Percentiles rank a stretch among this genome's conserved stretches.
These are phyloP conservation scores for Semnornis frantzii DNA, from an alignment of 2,113 vertebrate genomes.

Conservation along the genomic window DNA sequence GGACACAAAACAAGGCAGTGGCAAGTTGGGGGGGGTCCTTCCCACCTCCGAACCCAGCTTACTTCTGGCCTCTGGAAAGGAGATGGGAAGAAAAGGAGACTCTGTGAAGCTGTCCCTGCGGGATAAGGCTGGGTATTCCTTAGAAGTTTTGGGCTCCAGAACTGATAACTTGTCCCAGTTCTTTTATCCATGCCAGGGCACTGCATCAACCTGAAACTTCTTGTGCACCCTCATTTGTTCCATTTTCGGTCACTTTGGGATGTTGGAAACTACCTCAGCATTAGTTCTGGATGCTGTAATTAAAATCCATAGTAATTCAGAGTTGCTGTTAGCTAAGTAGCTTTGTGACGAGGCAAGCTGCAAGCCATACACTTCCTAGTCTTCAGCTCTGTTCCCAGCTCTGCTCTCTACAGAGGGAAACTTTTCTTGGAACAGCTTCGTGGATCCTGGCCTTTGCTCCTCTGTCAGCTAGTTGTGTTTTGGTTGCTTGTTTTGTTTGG, in stretches of 20 bases:
- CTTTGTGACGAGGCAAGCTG: not conserved
- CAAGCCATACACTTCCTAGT: not conserved
- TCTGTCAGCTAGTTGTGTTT: not conserved
- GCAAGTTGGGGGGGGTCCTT: not conserved
- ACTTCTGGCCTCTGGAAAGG: no score
- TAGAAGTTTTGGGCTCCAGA: not conserved
- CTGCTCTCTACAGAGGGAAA: not conserved
- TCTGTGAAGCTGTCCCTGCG: not conserved
- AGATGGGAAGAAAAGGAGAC: not conserved
- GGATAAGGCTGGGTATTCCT: not conserved
- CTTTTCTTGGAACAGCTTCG: not conserved
- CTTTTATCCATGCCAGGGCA: accelerated
- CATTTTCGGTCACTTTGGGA: not conserved
- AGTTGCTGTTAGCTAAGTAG: not conserved
- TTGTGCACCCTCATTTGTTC: not conserved
- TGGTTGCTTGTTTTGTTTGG: not conserved
- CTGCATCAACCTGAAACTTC: not conserved
- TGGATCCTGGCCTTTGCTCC: not conserved
- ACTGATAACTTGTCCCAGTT: not conserved
- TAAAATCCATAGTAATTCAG: not conserved
- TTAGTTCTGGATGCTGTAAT: not conserved
- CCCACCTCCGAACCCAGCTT: not conserved
- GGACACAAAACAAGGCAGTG: accelerated
- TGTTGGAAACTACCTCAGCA: not conserved
- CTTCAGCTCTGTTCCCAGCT: not conserved